Evolutionary conservation across 2,888 invertebrate species (phyloP), one percentile per base, ranked within the genome.

Genomic region (Heterodera filipjevi): DNA sequence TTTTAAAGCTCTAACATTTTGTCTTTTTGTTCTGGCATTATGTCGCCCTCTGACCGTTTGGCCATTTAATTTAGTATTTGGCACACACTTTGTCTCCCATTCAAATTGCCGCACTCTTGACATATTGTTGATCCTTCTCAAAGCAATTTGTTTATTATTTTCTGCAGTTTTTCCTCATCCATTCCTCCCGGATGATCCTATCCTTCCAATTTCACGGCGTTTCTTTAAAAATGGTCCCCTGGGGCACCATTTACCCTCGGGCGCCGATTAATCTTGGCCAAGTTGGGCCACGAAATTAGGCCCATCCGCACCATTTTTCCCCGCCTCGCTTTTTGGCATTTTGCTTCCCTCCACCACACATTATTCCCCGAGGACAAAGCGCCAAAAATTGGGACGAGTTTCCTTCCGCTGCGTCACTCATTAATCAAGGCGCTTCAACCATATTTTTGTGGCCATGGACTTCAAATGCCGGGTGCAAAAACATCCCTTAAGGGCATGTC

Each of bases 251-350:
- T 12, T 12, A n/a, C 59, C 59, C 59, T 3, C 59, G 27, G 59
- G 59, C 59, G 59, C 59, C 59, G 59, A 59, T 59, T 59, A 59
- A 59, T 59, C 59, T 59, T 59, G 59, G 59, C 59, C 59, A 59
- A 59, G 59, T 59, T 59, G 59, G 59, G 27, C 59, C 59, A 22
- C 27, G 59, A 59, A 59, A 59, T 59, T 59, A 59, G n/a, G 59
- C 59, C 59, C n/a, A 59, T 59, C 59, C 59, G 59, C 59, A 59
- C 59, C 59, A n/a, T 27, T 59, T 27, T n/a, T 27, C 10, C 59
- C 3, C 49, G 16, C 16, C 49, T 3, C 49, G 16, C 49, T 49
- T 59, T 59, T 59, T 59, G 59, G 59, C 59, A n/a, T 59, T 59
- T 59, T 59, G 59, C 49, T 3, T 19, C 49, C 14, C 16, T 6